These are phyloP conservation scores for Bovichtus variegatus DNA, from an alignment of 2,797 vertebrate species.

Conservation along the genomic window DNA sequence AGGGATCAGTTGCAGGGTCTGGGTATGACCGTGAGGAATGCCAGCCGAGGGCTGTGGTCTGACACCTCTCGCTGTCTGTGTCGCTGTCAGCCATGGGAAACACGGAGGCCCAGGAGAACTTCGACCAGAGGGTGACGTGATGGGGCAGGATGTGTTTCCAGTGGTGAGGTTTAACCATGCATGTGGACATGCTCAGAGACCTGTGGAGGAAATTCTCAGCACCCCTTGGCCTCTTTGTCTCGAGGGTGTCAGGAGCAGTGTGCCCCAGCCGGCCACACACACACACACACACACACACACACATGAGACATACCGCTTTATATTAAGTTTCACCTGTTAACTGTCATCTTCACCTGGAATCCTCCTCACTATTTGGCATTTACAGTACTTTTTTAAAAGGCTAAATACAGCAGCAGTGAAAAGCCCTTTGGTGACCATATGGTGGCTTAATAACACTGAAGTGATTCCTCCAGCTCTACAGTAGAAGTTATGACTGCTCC, in stretches of 20 bases:
- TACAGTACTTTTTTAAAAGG: neutral
- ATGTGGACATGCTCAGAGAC: slow-evolving; percentile 78
- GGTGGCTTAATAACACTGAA: slow-evolving; percentile 42
- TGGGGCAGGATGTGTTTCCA: slow-evolving; percentile 84
- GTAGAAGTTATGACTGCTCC: slow-evolving; percentile 59
- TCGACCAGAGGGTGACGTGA: slow-evolving; percentile 73
- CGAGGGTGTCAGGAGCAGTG: slow-evolving; percentile 58
- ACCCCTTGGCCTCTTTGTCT: slow-evolving; percentile 70
- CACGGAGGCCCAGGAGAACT: slow-evolving; percentile 66
- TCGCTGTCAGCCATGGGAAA: slow-evolving; percentile 75
- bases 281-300: slow-evolving; percentile 17
- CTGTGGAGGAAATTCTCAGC: slow-evolving; percentile 79
- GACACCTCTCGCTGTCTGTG: slow-evolving; percentile 70
- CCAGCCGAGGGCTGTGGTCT: slow-evolving; percentile 49
- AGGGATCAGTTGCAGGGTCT: slow-evolving; percentile 55
- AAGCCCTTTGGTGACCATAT: slow-evolving; percentile 32
- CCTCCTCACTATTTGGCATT: slow-evolving; percentile 10
- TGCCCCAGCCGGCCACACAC: slow-evolving; percentile 54
- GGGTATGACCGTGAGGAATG: slow-evolving; percentile 33
- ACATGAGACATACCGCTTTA: slow-evolving; percentile 10
- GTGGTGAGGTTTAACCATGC: slow-evolving; percentile 75
- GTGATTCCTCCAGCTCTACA: slow-evolving; percentile 45
- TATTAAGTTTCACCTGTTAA: slow-evolving; percentile 16
- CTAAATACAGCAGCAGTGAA: slow-evolving; percentile 31
- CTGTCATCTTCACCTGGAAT: slow-evolving; percentile 4